Conservation (phyloP, 2,888 invertebrate genomes). For the Eilema griseolum region DNA sequence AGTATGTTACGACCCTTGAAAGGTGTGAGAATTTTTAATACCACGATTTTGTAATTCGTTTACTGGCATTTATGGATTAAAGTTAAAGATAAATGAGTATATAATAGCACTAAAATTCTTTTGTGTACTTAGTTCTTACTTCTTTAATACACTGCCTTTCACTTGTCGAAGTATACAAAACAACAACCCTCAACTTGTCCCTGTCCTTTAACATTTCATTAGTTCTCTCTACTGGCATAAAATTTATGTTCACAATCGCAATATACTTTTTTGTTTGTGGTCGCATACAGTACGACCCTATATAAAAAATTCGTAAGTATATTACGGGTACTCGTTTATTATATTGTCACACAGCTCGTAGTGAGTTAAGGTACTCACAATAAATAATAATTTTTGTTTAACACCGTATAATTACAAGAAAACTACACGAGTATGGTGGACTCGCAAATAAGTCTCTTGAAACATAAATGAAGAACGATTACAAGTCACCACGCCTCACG, state of each 20-base stretch:
- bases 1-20: not conserved
- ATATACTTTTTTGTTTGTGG: too few relatives aligned
- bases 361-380: not conserved
- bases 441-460: slow-evolving; percentile 39
- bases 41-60: not conserved
- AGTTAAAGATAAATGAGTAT: not conserved
- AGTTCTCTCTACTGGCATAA: too few relatives aligned
- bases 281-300: too few relatives aligned
- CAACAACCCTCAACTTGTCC: too few relatives aligned
- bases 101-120: not conserved
- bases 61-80: not conserved
- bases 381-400: not conserved
- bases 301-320: not conserved
- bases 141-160: too few relatives aligned
- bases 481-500: slow-evolving; percentile 34
- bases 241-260: too few relatives aligned
- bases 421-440: slow-evolving; percentile 33
- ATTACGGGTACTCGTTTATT: not conserved
- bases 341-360: not conserved
- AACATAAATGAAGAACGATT: slow-evolving; percentile 46
- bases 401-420: slow-evolving; percentile 42
- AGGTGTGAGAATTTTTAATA: not conserved
- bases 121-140: too few relatives aligned
- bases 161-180: not conserved
- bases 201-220: not conserved